Base-by-base conservation (phyloP, 2,113 vertebrate species). In the Platanista minor region DNA sequence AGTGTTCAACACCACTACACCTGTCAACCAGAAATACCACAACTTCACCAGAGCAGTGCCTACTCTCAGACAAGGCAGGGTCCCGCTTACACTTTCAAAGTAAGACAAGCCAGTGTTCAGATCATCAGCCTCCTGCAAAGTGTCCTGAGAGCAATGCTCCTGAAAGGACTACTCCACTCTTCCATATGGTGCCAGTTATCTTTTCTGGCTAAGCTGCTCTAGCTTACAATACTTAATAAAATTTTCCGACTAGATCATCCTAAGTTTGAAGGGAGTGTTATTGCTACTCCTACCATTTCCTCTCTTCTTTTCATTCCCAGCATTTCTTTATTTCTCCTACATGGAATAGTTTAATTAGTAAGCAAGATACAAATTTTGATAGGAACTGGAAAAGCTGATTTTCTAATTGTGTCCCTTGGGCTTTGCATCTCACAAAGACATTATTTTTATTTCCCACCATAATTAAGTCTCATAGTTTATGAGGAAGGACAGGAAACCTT, bases 1-100 rank as follows among this genome's bases (percentile, higher is more conserved):
- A 99, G 96, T 99, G 99, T 90, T 99, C 99, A 41, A 99, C 99
- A 36, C 99, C 99, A 81, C 99, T 99, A 97, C 99, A 99, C 91
- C 99, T 99, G 97, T 12, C 85, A 93, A 85, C 21, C 78, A 92
- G 91, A 96, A 81, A 97, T 18, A 84, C 2, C 78, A 61, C 59
- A 94, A 39, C 85, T 57, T 94, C 46, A 90, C 64, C 39, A 81
- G 36, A 86, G 61, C 29, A 46, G 49, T 33, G 27, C 33, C 78
- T 67, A 20, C 71, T 86, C 36, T 27, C 69, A 21, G 69, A 71
- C n/a, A 71, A 88, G 78, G n/a, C 18, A 82, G 61, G 69, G 36
- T 86, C 49, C n/a, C 62, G 66, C 17, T 46, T 14, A 71, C 46
- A 54, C n/a, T 72, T 41, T 71, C 33, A 49, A 90, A 75, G 81